Evolutionary conservation across 1,140 invertebrate genomes (phyloP).

Genomic region (Harlomillsia oculata): DNA sequence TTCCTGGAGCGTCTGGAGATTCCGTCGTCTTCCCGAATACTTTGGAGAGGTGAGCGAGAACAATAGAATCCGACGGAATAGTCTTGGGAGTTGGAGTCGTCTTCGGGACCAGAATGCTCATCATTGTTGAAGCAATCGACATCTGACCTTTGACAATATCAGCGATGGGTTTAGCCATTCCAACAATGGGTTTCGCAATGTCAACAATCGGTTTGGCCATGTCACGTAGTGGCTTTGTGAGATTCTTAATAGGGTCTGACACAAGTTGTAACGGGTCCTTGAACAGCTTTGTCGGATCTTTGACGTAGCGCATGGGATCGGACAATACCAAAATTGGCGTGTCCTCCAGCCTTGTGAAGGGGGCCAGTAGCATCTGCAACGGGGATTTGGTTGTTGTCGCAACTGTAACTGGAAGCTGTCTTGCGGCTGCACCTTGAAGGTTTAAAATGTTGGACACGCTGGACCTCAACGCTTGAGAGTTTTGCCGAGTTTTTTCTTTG

Average conservation of each 20-base stretch:
- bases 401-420: too few species aligned
- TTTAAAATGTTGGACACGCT: neutral
- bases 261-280: constrained; percentile 5
- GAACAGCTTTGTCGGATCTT: neutral
- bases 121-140: neutral
- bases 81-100: neutral
- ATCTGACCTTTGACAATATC: constrained; percentile 2
- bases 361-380: neutral
- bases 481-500: neutral
- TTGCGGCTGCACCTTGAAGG: neutral
- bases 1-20: too few species aligned
- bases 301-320: neutral
- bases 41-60: neutral
- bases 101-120: neutral
- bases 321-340: too few species aligned
- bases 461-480: neutral
- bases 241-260: neutral
- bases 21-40: too few species aligned
- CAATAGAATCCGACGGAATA: neutral
- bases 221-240: neutral
- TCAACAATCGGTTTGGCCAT: too few species aligned
- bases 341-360: neutral
- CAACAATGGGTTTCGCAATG: neutral
- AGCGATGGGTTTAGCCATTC: neutral
- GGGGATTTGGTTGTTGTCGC: neutral